Conservation (phyloP, 2,888 invertebrate genomes). For the Melanostoma mellinum region DNA sequence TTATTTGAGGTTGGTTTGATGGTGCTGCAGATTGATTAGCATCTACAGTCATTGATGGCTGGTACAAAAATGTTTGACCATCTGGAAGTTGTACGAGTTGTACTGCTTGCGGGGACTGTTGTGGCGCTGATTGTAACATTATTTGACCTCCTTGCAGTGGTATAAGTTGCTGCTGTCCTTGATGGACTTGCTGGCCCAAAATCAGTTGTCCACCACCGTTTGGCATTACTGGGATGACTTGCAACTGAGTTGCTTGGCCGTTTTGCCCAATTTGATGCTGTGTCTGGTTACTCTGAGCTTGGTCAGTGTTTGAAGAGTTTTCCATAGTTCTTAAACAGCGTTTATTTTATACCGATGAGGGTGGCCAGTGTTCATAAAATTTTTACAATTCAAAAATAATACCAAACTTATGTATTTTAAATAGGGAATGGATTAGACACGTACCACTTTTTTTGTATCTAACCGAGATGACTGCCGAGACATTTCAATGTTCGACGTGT, state of each 20-base stretch:
- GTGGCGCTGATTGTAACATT: constrained; percentile 79
- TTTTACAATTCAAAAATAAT: constrained; percentile 73
- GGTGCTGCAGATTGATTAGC: constrained; percentile 80
- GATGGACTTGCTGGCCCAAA: constrained; percentile 78
- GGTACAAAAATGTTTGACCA: constrained; percentile 94
- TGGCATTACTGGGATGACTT: constrained; percentile 80
- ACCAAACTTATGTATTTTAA: constrained; percentile 44
- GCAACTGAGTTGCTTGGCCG: constrained; percentile 75
- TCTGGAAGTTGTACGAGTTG: constrained; percentile 95
- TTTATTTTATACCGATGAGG: constrained; percentile 76
- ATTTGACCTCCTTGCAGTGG: constrained; percentile 80
- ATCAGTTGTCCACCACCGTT: constrained; percentile 79
- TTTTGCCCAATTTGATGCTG: constrained; percentile 64
- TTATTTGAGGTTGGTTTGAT: constrained; percentile 84
- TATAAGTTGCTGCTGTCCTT: constrained; percentile 78
- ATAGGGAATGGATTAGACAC: constrained; percentile 72
- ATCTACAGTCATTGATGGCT: constrained; percentile 83
- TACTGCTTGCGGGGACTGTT: constrained; percentile 82
- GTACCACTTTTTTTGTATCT: constrained; percentile 82
- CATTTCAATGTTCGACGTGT: constrained; percentile 74
- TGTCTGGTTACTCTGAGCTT: constrained; percentile 46
- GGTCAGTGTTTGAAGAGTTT: constrained; percentile 72
- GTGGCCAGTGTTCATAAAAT: constrained; percentile 77
- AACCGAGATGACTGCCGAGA: constrained; percentile 80
- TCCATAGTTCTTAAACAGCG: constrained; percentile 37